Conservation (phyloP, 2,888 invertebrate genomes). For the Julus scandinavius region DNA sequence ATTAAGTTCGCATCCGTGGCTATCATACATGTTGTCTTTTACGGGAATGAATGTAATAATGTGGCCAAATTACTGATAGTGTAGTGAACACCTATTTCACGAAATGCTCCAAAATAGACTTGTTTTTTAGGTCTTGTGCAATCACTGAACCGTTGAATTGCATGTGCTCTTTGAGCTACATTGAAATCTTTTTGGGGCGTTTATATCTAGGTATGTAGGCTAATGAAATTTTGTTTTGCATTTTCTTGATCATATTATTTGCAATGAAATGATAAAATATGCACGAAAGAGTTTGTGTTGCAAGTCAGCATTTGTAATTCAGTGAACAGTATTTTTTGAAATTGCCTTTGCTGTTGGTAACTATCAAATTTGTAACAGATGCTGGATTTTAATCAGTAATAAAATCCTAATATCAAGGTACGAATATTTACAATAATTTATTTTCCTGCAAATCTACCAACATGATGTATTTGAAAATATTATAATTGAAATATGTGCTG, state of each 20-base stretch:
- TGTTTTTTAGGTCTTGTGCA: background rate
- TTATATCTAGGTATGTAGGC: constrained; percentile 15
- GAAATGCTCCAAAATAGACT: background rate
- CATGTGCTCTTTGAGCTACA: background rate
- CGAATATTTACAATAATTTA: too few relatives aligned
- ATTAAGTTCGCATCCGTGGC: background rate
- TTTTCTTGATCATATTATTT: constrained; percentile 31
- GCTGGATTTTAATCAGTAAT: background rate
- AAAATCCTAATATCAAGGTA: too few relatives aligned
- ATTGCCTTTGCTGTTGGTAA: background rate
- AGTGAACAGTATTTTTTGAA: background rate
- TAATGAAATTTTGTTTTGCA: constrained; percentile 13
- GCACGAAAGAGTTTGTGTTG: background rate
- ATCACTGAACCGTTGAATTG: background rate
- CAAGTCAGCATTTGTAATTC: background rate
- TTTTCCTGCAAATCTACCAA: too few relatives aligned
- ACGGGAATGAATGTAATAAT: constrained; percentile 19
- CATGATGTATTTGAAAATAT: too few relatives aligned
- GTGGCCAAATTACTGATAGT: background rate
- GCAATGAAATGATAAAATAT: background rate
- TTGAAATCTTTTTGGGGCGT: constrained; percentile 15
- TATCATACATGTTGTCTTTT: background rate
- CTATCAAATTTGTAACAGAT: background rate
- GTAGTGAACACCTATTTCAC: background rate
- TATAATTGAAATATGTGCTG: too few relatives aligned